These are phyloP conservation scores for Crypturellus tataupa DNA, from an alignment of 2,797 vertebrate species.

Conservation along the genomic window DNA sequence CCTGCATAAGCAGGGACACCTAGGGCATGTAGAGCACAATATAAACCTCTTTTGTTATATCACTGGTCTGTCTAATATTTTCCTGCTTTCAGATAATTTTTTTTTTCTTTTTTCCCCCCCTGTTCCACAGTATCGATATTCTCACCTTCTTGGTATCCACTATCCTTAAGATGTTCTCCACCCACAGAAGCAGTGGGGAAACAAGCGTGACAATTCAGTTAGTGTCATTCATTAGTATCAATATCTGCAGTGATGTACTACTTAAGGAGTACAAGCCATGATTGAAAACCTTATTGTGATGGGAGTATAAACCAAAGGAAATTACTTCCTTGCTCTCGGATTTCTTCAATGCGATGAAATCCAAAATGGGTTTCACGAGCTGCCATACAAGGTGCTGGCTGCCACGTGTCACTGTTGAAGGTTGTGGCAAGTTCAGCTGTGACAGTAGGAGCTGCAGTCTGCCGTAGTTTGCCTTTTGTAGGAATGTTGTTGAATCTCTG, in stretches of 20 bases:
- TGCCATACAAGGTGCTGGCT: neutral
- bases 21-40: neutral
- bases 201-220: neutral
- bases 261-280: neutral
- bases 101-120: neutral
- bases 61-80: neutral
- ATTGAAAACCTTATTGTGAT: neutral
- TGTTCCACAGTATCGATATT: neutral
- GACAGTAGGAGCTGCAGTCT: neutral
- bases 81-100: neutral
- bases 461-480: neutral
- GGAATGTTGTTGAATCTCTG: neutral
- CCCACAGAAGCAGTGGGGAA: neutral
- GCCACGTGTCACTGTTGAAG: accelerated
- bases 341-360: neutral
- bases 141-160: neutral
- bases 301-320: neutral
- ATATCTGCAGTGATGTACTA: neutral
- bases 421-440: neutral
- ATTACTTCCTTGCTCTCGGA: neutral
- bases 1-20: no score
- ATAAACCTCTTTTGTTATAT: neutral
- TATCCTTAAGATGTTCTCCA: neutral
- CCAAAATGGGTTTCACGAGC: neutral
- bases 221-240: neutral